These are phyloP conservation scores for Cosmia trapezina DNA, from an alignment of 2,888 invertebrate genomes.

Conservation along the genomic window DNA sequence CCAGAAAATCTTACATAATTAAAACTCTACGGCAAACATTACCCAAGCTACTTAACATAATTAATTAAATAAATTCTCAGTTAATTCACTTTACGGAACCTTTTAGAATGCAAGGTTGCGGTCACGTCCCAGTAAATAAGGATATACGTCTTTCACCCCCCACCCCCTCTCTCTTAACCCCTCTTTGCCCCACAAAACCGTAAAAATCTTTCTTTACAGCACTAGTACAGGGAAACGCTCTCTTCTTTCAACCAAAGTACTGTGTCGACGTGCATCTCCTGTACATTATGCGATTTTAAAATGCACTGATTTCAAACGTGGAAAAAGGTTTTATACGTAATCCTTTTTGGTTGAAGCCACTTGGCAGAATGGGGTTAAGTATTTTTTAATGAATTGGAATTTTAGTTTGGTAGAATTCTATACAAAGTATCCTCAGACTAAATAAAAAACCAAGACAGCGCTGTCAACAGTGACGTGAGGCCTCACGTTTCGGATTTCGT, in stretches of 20 bases:
- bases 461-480: too few relatives aligned
- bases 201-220: constrained; percentile 87
- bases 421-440: neutral
- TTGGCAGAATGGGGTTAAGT: constrained; percentile 27
- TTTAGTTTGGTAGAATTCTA: constrained; percentile 1
- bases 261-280: constrained; percentile 71
- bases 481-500: too few relatives aligned
- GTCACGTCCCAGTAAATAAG: constrained; percentile 85
- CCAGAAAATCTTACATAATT: constrained; percentile 24
- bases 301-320: constrained; percentile 71
- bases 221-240: constrained; percentile 84
- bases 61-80: constrained; percentile 60
- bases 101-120: constrained; percentile 81
- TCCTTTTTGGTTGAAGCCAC: constrained; percentile 27
- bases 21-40: constrained; percentile 29
- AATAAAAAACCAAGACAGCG: too few relatives aligned
- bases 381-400: constrained; percentile 28
- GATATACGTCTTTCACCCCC: constrained; percentile 75
- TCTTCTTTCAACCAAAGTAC: constrained; percentile 78
- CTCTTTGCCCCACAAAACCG: constrained; percentile 72
- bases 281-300: constrained; percentile 71
- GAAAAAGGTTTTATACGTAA: constrained; percentile 50
- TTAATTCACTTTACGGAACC: constrained; percentile 71
- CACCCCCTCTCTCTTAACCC: constrained; percentile 45
- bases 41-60: constrained; percentile 54